Base-by-base conservation (phyloP, 2,113 vertebrate genomes). In the Herpailurus yagouaroundi region DNA sequence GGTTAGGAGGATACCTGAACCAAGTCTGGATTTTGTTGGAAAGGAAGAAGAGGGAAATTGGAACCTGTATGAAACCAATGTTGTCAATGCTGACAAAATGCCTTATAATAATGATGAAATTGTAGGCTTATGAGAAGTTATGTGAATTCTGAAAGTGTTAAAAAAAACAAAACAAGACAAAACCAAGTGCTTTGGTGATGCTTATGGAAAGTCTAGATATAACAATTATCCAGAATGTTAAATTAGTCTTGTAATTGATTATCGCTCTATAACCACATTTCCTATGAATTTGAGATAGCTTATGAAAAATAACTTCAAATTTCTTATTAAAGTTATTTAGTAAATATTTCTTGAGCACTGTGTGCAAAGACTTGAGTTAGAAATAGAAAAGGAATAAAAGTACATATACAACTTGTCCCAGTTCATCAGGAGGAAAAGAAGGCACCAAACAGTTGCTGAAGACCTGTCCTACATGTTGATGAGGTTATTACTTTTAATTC, bases 351-450 rank as follows among this genome's bases (percentile, higher is more conserved):
- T 74, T 68, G n/a, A 91, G 21, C 5, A 85, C 31, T 64, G 31
- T 48, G 57, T 27, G 18, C 29, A 52, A 93, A 87, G 60, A 86
- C 31, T 38, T 48, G 4, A 82, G 48, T 60, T 76, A 57, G 27
- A 98, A 96, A 86, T 79, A 38, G 48, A 74, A 95, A 90, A 79
- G 5, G 18, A 79, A 48, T 83, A 69, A 36, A 18, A 31, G 27
- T 15, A 55, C 15, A 13, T 9, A 18, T 25, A 48, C 41, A 31
- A 45, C 4, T 73, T 88, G 41, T 7, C 45, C 14, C 36, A 57
- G 16, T 84, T 95, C 4, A 84, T 68, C 13, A 91, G 74, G n/a
- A 83, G 48, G 74, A 64, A 91, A 88, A 81, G 31, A 60, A 74
- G 74, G 18, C n/a, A 50, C 33, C 63, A 76, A 76, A 41, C 7